Evolutionary conservation across 1,140 invertebrate genomes (phyloP), one percentile per base, ranked within the genome.

Genomic region (Temnothorax curvispinosus): DNA sequence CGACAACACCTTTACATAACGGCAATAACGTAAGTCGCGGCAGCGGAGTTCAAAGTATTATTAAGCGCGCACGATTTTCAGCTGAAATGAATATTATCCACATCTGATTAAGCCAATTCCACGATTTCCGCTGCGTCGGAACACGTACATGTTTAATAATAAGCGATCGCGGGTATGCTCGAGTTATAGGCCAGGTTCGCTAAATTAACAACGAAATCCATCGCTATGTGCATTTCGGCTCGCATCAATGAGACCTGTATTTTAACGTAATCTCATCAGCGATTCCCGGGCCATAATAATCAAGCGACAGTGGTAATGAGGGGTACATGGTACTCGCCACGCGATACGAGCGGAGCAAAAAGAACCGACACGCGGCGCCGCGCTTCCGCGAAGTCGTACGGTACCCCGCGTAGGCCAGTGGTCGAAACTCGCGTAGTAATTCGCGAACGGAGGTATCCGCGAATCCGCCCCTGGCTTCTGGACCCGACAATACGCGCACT

Each of bases 391-490:
- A 78, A 78, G 76, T 50, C 41, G 60, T 65, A 50, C 60, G 35
- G 21, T 77, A 54, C n/a, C 4, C 7, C 44, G 82, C 82, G 82
- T 77, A 85, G 82, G 82, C 82, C 72, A 85, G 74, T 78, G 74
- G 82, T 78, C 64, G 54, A 75, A 65, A 52, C 58, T 85, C 9
- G 65, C 54, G 58, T 56, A 85, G 69, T 38, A 78, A 89, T 85
- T 85, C 38, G 50, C 81, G 47, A 47, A 80, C 44, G 65, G 50
- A 47, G 18, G 75, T 44, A 32, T 80, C 69, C 54, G 47, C 65
- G 62, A 89, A 89, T 89, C 58, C 71, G 58, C 88, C 72, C 77
- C 52, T 89, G 85, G 65, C 64, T 72, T 35, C 15, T n/a, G 60
- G 64, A 41, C 9, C 11, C 27, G 35, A 77, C 72, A 62, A 69